A percentile compares a stretch with the other conserved stretches of the same genome.
Conservation (phyloP, 2,797 vertebrate species). For the Enteromius paludinosus region DNA sequence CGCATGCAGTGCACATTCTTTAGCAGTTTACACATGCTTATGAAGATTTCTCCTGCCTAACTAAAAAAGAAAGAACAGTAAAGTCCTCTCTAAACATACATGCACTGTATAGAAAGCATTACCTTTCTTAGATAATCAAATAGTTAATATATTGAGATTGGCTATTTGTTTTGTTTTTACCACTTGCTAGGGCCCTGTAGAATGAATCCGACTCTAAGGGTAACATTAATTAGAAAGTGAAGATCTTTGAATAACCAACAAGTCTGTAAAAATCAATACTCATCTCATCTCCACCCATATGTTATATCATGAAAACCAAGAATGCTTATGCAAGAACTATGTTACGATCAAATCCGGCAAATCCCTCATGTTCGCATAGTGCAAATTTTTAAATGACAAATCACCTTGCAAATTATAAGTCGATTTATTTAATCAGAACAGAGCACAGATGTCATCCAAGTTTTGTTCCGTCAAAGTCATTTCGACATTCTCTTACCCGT, state of each 20-base stretch:
- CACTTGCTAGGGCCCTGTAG: neutral
- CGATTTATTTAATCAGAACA: constrained; percentile 49
- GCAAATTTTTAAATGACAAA: neutral
- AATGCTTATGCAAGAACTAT: neutral
- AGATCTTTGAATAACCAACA: constrained; percentile 9
- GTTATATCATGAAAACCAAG: neutral
- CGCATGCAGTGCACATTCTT: constrained; percentile 19
- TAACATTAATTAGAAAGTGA: constrained; percentile 16
- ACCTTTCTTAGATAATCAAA: neutral
- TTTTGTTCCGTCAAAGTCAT: constrained; percentile 78
- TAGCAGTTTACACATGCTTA: constrained; percentile 7
- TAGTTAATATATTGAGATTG: neutral
- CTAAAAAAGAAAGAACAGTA: constrained; percentile 2
- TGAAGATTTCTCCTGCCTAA: constrained; percentile 8
- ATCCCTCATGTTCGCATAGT: neutral
- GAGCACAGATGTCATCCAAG: constrained; percentile 60
- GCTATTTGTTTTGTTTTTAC: neutral
- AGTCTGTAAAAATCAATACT: constrained; percentile 13
- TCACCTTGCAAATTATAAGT: constrained; percentile 21
- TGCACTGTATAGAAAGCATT: constrained; percentile 1
- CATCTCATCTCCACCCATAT: constrained; percentile 24
- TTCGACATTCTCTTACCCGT: constrained; percentile 71
- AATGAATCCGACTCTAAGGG: constrained; percentile 22
- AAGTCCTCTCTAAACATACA: constrained; percentile 21
- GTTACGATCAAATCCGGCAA: neutral